Evolutionary conservation across 2,888 invertebrate genomes (phyloP).

Genomic region (Sinodicranocentrus sp.): DNA sequence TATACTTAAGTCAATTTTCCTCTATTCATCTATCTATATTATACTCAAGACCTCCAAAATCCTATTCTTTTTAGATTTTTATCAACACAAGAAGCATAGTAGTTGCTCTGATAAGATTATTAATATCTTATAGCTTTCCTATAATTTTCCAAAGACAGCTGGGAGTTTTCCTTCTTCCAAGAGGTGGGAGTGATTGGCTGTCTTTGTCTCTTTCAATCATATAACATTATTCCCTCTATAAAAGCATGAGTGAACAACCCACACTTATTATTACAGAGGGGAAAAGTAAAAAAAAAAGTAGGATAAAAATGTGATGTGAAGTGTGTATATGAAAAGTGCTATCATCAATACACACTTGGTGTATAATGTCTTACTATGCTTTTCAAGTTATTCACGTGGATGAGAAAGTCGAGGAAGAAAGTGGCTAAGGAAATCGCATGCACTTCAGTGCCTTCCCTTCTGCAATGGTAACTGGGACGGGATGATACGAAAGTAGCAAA

Average conservation of each 20-base stretch:
- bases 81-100: neutral
- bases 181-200: conserved; percentile 18
- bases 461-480: conserved; percentile 22
- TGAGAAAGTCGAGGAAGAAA: no score
- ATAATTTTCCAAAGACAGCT: conserved; percentile 10
- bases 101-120: neutral
- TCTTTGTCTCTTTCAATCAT: conserved; percentile 28
- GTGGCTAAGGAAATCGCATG: no score
- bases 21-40: no score
- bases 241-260: no score
- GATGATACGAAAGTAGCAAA: conserved; percentile 8
- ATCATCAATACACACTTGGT: neutral
- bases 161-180: neutral
- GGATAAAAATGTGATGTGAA: no score
- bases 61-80: neutral
- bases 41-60: no score
- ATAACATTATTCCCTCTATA: conserved; percentile 19
- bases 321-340: no score
- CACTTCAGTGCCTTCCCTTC: neutral
- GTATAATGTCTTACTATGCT: no score
- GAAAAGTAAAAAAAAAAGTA: neutral
- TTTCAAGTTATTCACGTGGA: no score
- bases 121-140: neutral
- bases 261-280: no score
- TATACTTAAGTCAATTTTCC: no score